Evolutionary conservation across 1,140 invertebrate genomes (phyloP), one percentile per base, ranked within the genome.

Genomic region (Drosophila micromelanica): DNA sequence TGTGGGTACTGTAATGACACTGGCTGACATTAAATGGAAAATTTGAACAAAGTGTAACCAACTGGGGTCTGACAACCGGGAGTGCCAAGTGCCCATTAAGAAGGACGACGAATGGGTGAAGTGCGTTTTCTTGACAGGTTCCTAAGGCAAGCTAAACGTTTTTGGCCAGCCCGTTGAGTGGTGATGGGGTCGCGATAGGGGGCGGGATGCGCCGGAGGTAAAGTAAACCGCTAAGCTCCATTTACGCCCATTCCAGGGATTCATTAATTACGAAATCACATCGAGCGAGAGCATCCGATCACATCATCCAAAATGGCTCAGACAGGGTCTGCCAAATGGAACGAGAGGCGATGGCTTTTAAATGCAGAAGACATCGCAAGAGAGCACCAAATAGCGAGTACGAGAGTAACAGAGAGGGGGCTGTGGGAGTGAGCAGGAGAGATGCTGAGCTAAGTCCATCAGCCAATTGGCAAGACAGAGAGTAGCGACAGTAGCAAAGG

Each of bases 231-330:
- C 78, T 87, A 82, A 86, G 73, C 65, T 55, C 57, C 62, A 70
- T 64, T 71, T 70, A 60, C 70, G 68, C 73, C 67, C 73, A 55
- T 62, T 71, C 73, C 79, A 67, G 61, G 77, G 74, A 73, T 86
- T 89, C 82, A 86, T 86, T 86, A 86, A 86, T 89, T 86, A 89
- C 82, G 76, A 82, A 89, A 89, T 86, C 82, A 82, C 84, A 76
- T 82, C 64, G 75, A 82, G 84, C 67, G 72, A 67, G 68, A 70
- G 78, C 84, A 89, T 87, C 82, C 82, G 82, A 86, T 86, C 82
- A 77, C 72, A 77, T 77, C 70, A 73, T 73, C 59, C 63, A 40
- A 62, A 62, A 61, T 62, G 57, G 27, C 64, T 35, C n/a, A 59
- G 55, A 46, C 17, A 56, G 13, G 32, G 8, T 3, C 5, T 32